Evolutionary conservation across 2,888 invertebrate genomes (phyloP), one percentile per base, ranked within the genome.

Genomic region (Cremastinae sp.): DNA sequence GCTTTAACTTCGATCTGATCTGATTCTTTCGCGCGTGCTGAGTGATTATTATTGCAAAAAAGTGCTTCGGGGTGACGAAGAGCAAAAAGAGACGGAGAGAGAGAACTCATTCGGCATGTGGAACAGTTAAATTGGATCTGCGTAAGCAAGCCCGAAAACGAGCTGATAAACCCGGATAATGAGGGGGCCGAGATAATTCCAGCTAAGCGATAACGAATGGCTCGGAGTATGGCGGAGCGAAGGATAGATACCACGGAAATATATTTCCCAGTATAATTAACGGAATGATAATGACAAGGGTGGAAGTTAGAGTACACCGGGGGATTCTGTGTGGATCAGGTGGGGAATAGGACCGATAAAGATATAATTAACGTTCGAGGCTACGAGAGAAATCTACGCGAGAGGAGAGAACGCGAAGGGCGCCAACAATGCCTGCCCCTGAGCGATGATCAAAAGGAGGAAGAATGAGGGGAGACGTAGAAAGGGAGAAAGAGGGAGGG

Each of bases 281-380:
- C 81, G 81, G 83, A 86, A 88, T 88, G 85, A 88, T 88, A 87
- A 87, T 86, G 85, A 87, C 83, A 82, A 83, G 79, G 80, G 78
- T 49, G 64, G 47, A 16, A 61, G 74, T 70, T 61, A 68, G 51
- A 64, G 65, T 51, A 56, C 53, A 59, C 51, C 41, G 54, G 43
- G 10, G 47, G 69, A 72, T 61, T 59, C 43, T 56, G 58, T 56
- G 58, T 56, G 58, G 74, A 66, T 75, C 74, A 70, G 74, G 72
- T 80, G 81, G 83, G 82, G 81, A 85, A 84, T 85, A 80, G 83
- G 83, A 79, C 82, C 82, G 88, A 88, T 86, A 88, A 85, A 83
- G 84, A 86, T 88, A 87, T 88, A 88, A 88, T 88, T 88, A 88
- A 88, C 85, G 87, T 87, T 86, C 68, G 61, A 64, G 58, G 66